Evolutionary conservation across 2,797 vertebrate genomes (phyloP).

Genomic region (Cephalopachus bancanus): DNA sequence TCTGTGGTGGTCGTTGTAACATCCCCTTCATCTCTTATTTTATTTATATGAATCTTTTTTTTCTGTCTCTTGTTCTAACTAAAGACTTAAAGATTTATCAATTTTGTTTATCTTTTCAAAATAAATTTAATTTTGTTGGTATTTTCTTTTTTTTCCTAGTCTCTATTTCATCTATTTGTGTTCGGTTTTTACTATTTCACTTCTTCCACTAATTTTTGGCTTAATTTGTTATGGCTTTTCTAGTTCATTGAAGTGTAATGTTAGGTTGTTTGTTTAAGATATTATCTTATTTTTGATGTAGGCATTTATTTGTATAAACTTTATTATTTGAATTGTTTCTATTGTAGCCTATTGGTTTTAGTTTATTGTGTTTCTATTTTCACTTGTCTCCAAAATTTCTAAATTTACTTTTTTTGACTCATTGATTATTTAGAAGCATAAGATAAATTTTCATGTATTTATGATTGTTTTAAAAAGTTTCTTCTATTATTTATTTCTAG

Average conservation of each 20-base stretch:
- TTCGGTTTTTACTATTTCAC: not conserved
- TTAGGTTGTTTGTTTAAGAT: not conserved
- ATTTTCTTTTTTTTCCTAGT: not conserved
- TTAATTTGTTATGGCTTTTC: not conserved
- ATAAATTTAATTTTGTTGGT: not conserved
- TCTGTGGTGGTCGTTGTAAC: not conserved
- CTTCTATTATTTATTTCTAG: not conserved
- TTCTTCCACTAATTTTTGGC: not conserved
- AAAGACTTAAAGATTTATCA: not conserved
- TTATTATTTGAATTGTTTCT: not conserved
- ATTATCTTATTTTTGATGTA: not conserved
- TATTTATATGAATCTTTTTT: not conserved
- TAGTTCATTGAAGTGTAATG: not conserved
- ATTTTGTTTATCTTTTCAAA: not conserved
- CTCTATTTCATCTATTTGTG: not conserved
- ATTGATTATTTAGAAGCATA: no score
- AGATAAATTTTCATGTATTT: not conserved
- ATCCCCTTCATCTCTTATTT: not conserved
- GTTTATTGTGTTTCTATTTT: not conserved
- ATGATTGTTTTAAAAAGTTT: not conserved
- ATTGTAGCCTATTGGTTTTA: not conserved
- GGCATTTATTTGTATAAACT: not conserved
- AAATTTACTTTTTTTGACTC: not conserved
- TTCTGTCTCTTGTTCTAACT: not conserved
- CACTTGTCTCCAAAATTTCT: not conserved